Evolutionary conservation across 2,797 vertebrate genomes (phyloP), one percentile per base, ranked within the genome.

Genomic region (Characodon lateralis): DNA sequence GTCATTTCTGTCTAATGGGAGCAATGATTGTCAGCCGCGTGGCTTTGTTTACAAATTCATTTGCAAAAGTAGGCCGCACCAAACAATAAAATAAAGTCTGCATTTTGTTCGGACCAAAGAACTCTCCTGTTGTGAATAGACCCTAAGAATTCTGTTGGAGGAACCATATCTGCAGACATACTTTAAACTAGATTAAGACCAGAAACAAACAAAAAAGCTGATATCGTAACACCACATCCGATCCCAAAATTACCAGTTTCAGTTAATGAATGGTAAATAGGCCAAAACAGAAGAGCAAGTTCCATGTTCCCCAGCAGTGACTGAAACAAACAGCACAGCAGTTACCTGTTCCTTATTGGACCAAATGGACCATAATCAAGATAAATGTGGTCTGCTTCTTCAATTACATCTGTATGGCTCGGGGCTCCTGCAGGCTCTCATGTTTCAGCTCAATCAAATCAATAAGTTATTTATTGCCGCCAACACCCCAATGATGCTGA

Each of bases 301-400:
- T 85, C 77, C 86, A 81, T 77, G 65, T 65, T 75, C 77, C 78
- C 56, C 61, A 58, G 78, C 88, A 80, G 76, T 92, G 92, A 93
- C 93, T 92, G 89, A 94, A 93, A 95, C 90, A 88, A 94, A 95
- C 90, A 83, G 83, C 83, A 1, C 83, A 81, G 76, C 92, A 89
- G 88, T 95, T 93, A 93, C 85, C 83, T 89, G 82, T 83, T 92
- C 90, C 87, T 93, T 91, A 94, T 90, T 90, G 89, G 85, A 92
- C 91, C 76, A 92, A 92, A 93, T 93, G 85, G 90, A 90, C 90
- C 88, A 87, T 94, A 95, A 95, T 94, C 93, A 93, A 94, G 93
- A 95, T 89, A 88, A 94, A 95, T 95, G 92, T 78, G 86, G 81
- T 89, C 92, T 85, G 90, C 83, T 72, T 83, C 77, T 51, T 84